Percentiles rank a stretch among this genome's conserved stretches.
phyloP scores from a whole-genome alignment of 2,113 vertebrate species.

The Orthonyx spaldingii region DNA sequence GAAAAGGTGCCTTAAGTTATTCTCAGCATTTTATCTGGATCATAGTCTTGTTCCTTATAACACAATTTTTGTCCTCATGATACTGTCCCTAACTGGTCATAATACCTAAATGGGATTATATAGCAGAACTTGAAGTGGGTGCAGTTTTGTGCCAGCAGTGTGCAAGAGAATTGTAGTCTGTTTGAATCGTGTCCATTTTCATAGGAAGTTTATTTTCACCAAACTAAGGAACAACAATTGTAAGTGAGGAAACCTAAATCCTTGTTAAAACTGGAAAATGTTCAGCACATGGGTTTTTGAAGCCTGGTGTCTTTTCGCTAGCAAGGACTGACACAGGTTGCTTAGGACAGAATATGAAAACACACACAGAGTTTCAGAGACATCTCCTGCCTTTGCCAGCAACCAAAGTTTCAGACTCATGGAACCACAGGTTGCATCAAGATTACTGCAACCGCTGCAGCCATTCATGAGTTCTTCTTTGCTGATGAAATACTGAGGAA shows the following conservation, averaged over 20 bases:
- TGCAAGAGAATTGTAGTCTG: background rate
- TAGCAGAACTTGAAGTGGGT: background rate
- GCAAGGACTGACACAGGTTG: fast-evolving
- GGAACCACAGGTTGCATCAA: background rate
- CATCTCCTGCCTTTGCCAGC: background rate
- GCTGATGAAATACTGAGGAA: background rate
- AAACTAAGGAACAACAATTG: background rate
- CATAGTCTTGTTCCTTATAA: background rate
- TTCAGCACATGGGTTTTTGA: background rate
- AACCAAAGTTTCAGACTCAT: background rate
- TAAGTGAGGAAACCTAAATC: background rate
- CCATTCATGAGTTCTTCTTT: background rate
- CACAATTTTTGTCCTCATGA: background rate
- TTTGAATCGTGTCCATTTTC: background rate
- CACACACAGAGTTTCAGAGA: background rate
- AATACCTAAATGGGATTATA: background rate
- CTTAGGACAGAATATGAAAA: background rate
- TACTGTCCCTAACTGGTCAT: background rate
- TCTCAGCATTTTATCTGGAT: background rate
- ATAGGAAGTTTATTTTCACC: background rate
- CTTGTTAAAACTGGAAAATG: background rate
- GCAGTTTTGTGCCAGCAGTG: background rate
- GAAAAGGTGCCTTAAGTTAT: background rate
- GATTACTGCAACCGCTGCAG: background rate
- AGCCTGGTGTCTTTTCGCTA: background rate